Percentiles rank a stretch among this genome's conserved stretches.
Conservation (phyloP, 2,113 vertebrate species). For the Embiotoca jacksoni region DNA sequence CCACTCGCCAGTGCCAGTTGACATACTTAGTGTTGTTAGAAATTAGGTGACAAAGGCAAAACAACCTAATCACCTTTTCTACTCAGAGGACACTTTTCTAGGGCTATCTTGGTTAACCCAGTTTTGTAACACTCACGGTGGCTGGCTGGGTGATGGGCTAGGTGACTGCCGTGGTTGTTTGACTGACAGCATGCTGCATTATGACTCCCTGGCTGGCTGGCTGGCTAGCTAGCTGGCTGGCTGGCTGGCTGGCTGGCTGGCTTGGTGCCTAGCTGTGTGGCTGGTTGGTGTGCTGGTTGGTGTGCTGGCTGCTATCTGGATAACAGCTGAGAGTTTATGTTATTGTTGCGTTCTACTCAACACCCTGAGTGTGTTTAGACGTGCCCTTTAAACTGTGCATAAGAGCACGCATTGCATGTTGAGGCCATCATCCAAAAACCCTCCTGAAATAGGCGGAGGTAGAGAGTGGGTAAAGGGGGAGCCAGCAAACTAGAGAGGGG, state of each 20-base stretch:
- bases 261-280: slow-evolving; percentile 23
- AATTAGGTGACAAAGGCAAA: slow-evolving; percentile 27
- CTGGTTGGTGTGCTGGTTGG: slow-evolving; percentile 26
- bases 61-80: slow-evolving; percentile 30
- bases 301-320: slow-evolving; percentile 42
- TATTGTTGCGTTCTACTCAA: slow-evolving; percentile 60
- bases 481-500: slow-evolving; percentile 43
- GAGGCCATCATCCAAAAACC: slow-evolving; percentile 44
- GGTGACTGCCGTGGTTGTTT: slow-evolving; percentile 25
- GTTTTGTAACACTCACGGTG: slow-evolving; percentile 31
- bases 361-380: slow-evolving; percentile 65
- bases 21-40: slow-evolving; percentile 50
- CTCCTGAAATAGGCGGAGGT: slow-evolving; percentile 64
- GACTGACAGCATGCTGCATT: slow-evolving; percentile 31
- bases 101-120: slow-evolving; percentile 20
- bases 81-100: slow-evolving; percentile 21
- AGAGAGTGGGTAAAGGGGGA: slow-evolving; percentile 37
- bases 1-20: slow-evolving; percentile 37
- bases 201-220: slow-evolving; percentile 29
- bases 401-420: slow-evolving; percentile 58
- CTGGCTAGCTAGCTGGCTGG: slow-evolving; percentile 20
- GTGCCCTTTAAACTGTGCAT: slow-evolving; percentile 65
- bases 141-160: slow-evolving; percentile 10
- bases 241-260: slow-evolving; percentile 16
- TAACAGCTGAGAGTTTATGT: slow-evolving; percentile 65